Percentiles rank a stretch among this genome's conserved stretches.
These are phyloP conservation scores for Trachymyrmex cornetzi DNA, from an alignment of 1,140 invertebrate genomes.

Conservation along the genomic window DNA sequence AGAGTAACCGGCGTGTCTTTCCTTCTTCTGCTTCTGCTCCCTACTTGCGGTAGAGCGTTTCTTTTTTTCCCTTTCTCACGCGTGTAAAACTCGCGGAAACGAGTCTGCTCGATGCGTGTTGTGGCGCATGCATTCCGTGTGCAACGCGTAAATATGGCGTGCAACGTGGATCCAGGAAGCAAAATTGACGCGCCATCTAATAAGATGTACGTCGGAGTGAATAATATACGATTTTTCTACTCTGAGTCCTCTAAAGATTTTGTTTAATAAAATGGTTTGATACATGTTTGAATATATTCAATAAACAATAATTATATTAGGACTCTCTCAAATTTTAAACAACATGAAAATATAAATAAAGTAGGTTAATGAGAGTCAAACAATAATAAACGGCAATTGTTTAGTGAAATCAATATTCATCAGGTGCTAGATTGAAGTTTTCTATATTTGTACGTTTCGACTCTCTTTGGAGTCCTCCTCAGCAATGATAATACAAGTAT, in stretches of 20 bases:
- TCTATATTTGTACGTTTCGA: too few species aligned
- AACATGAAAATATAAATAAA: too few species aligned
- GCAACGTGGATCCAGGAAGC: slow-evolving; percentile 43
- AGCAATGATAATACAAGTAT: too few species aligned
- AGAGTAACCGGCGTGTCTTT: slow-evolving; percentile 66
- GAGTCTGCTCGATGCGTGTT: slow-evolving; percentile 55
- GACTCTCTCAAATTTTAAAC: too few species aligned
- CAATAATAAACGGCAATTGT: too few species aligned
- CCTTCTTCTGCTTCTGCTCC: slow-evolving; percentile 58
- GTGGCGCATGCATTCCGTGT: neutral
- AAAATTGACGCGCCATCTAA: slow-evolving; percentile 16
- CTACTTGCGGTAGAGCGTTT: slow-evolving; percentile 23
- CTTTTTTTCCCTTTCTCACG: slow-evolving; percentile 64
- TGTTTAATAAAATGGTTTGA: neutral
- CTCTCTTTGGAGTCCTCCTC: too few species aligned
- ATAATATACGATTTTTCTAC: neutral
- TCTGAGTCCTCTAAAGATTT: neutral
- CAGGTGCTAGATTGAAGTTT: too few species aligned
- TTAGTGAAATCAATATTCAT: too few species aligned
- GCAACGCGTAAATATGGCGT: slow-evolving; percentile 29
- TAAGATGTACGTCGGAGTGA: neutral
- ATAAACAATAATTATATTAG: too few species aligned
- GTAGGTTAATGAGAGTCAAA: too few species aligned
- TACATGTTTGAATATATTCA: too few species aligned
- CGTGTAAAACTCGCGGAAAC: slow-evolving; percentile 65